Evolutionary conservation across 2,888 invertebrate genomes (phyloP).

Genomic region (Hemithea aestivaria): DNA sequence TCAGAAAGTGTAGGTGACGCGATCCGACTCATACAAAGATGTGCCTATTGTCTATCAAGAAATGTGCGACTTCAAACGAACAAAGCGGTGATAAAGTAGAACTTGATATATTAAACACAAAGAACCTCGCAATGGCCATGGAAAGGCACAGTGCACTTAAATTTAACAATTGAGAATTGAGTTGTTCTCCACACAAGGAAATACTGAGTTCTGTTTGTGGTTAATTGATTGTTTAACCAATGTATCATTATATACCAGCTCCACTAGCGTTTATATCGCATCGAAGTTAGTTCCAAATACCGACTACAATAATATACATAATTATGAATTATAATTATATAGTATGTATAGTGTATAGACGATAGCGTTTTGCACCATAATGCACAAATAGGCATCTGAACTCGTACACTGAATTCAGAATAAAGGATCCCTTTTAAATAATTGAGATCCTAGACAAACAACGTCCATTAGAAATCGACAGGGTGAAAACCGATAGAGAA

Average conservation of each 20-base stretch:
- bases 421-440: too few relatives aligned
- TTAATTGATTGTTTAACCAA: background rate
- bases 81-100: constrained; percentile 28
- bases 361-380: too few relatives aligned
- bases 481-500: too few relatives aligned
- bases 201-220: constrained; percentile 40
- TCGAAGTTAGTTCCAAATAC: too few relatives aligned
- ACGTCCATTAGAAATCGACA: too few relatives aligned
- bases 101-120: constrained; percentile 42
- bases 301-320: too few relatives aligned
- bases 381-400: too few relatives aligned
- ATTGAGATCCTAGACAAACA: too few relatives aligned
- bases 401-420: too few relatives aligned
- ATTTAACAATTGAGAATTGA: constrained; percentile 53
- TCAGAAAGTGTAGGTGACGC: constrained; percentile 5
- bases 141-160: constrained; percentile 45
- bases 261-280: too few relatives aligned
- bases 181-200: constrained; percentile 46
- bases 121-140: constrained; percentile 45
- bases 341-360: too few relatives aligned
- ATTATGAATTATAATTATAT: too few relatives aligned
- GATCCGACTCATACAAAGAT: constrained; percentile 9
- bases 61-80: constrained; percentile 29
- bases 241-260: background rate
- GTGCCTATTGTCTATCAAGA: constrained; percentile 18